phyloP scores from a whole-genome alignment of 1,140 invertebrate species.

The Magallana ariakensis region DNA sequence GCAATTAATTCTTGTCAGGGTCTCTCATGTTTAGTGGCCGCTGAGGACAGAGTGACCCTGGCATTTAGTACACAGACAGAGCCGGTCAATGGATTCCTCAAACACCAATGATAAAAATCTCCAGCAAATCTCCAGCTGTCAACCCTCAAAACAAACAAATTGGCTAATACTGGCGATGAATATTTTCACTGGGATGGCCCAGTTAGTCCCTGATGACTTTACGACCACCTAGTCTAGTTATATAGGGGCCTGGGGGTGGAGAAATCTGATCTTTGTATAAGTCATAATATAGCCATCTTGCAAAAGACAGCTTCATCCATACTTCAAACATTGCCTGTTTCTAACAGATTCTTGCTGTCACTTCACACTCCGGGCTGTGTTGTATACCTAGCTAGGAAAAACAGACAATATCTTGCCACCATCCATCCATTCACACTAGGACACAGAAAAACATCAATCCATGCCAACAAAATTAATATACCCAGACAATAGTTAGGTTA shows the following conservation, averaged over 20 bases:
- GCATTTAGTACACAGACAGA: neutral
- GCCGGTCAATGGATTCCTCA: neutral
- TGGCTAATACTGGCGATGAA: neutral
- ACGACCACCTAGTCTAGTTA: neutral
- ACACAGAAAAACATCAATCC: neutral
- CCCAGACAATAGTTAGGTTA: neutral
- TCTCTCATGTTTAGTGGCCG: neutral
- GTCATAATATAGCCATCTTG: slow-evolving; percentile 16
- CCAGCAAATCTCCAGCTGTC: neutral
- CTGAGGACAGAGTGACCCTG: neutral
- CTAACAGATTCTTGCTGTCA: neutral
- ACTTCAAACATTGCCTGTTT: neutral
- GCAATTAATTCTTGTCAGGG: neutral
- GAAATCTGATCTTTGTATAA: neutral
- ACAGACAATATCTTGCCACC: neutral
- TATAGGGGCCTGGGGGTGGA: neutral
- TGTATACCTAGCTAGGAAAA: neutral
- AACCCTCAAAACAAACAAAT: slow-evolving; percentile 35
- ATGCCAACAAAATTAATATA: neutral
- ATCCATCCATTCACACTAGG: neutral
- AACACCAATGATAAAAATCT: slow-evolving; percentile 14
- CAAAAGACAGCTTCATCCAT: neutral
- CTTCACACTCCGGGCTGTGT: slow-evolving; percentile 4
- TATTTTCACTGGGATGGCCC: neutral
- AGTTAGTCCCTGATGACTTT: neutral